phyloP scores from a whole-genome alignment of 1,140 invertebrate species.

The Zaprionus ornatus region DNA sequence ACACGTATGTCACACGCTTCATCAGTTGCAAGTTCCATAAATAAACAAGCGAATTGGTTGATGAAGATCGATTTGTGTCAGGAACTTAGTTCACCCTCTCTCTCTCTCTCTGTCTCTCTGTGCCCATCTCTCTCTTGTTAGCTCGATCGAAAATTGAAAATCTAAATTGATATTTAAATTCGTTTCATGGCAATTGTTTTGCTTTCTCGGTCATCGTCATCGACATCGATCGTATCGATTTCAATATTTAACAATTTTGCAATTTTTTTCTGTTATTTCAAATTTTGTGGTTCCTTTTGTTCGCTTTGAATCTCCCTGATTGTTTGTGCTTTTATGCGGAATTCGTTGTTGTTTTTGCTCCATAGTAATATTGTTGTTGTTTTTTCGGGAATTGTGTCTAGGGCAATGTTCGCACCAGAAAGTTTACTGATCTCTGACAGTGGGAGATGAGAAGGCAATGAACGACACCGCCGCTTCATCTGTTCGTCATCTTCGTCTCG shows the following conservation, averaged over 20 bases:
- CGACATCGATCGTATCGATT: slow-evolving; percentile 51
- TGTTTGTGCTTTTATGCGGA: slow-evolving; percentile 47
- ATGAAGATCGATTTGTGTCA: slow-evolving; percentile 33
- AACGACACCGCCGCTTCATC: slow-evolving; percentile 36
- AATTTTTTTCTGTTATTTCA: slow-evolving; percentile 25
- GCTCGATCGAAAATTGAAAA: neutral
- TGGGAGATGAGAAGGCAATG: slow-evolving; percentile 59
- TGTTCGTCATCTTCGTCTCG: slow-evolving; percentile 15
- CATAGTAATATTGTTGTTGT: neutral
- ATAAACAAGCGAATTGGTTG: slow-evolving; percentile 12
- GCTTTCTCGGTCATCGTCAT: neutral
- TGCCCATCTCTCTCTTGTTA: neutral
- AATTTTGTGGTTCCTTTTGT: slow-evolving; percentile 15
- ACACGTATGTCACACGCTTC: slow-evolving; percentile 30
- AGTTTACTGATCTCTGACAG: slow-evolving; percentile 72
- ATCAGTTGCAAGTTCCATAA: slow-evolving; percentile 26
- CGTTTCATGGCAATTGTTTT: slow-evolving; percentile 31
- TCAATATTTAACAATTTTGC: slow-evolving; percentile 72
- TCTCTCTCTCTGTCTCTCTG: neutral
- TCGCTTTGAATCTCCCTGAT: slow-evolving; percentile 28
- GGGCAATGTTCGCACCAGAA: slow-evolving; percentile 63
- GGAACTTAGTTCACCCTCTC: neutral
- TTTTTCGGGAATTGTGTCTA: slow-evolving; percentile 44
- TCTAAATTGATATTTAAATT: slow-evolving; percentile 3
- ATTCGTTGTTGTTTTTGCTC: slow-evolving; percentile 45